These are phyloP conservation scores for Lutjanus argentimaculatus DNA, from an alignment of 2,797 vertebrate species.

Conservation along the genomic window DNA sequence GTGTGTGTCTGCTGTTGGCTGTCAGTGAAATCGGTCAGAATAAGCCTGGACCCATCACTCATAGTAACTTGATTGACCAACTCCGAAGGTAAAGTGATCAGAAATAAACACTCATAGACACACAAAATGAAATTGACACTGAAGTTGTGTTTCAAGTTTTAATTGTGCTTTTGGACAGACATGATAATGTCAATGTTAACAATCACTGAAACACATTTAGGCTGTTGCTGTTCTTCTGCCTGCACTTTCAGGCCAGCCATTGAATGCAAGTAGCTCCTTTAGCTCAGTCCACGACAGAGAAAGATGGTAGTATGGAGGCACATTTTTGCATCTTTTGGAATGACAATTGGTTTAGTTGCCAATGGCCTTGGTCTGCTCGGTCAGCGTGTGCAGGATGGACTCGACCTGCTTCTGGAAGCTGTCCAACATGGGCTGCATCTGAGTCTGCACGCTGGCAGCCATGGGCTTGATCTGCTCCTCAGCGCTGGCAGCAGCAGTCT, in stretches of 20 bases:
- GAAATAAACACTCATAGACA: neutral
- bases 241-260: conserved; percentile 17
- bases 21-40: neutral
- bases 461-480: conserved; percentile 73
- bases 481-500: neutral
- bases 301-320: conserved; percentile 12
- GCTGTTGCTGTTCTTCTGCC: conserved; percentile 4
- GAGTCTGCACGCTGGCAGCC: conserved; percentile 47
- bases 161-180: conserved; percentile 47
- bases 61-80: neutral
- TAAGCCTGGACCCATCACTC: neutral
- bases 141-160: conserved; percentile 51
- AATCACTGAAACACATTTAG: conserved; percentile 44
- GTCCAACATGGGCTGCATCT: conserved; percentile 57
- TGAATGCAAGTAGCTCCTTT: neutral
- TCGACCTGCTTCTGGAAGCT: conserved; percentile 67
- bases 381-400: conserved; percentile 30
- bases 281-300: neutral
- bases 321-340: conserved; percentile 1
- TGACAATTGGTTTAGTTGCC: conserved; percentile 40
- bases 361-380: conserved; percentile 38
- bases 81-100: too few species aligned
- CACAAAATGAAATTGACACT: neutral
- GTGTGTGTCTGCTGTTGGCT: neutral
- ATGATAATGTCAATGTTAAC: conserved; percentile 19